phyloP scores from a whole-genome alignment of 2,797 vertebrate species.

The Platyrinchus mystaceus region DNA sequence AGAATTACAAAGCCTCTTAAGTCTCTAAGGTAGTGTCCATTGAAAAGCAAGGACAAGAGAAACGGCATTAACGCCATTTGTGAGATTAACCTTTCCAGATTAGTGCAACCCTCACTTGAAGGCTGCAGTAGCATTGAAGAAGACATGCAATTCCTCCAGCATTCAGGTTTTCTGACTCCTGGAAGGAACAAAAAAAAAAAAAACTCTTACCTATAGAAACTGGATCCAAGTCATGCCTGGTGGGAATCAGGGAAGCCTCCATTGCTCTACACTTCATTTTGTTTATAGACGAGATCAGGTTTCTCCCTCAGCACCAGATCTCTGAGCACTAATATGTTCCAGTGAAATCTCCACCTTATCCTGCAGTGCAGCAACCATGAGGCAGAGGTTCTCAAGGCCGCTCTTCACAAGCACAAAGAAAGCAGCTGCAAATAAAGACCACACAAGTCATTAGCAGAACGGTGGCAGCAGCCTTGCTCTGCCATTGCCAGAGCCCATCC shows the following conservation, averaged over 20 bases:
- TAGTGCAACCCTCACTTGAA: background rate
- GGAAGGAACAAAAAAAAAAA: background rate
- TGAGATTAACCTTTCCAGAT: background rate
- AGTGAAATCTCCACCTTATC: background rate
- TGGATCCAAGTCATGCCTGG: background rate
- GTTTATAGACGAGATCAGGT: background rate
- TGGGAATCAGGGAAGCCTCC: background rate
- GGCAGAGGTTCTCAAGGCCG: background rate
- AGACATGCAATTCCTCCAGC: background rate
- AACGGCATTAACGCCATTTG: background rate
- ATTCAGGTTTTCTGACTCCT: background rate
- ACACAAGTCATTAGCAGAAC: background rate
- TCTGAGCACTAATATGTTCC: background rate
- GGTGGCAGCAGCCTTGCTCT: background rate
- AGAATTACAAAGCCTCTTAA: background rate
- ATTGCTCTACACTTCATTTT: background rate
- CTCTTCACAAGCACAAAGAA: background rate
- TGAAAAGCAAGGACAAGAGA: background rate
- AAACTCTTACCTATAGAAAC: background rate
- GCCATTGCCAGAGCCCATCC: background rate
- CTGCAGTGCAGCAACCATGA: background rate
- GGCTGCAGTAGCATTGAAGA: background rate
- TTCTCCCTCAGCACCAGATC: background rate
- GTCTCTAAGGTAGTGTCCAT: background rate
- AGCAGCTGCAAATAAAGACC: background rate